These are phyloP conservation scores for Telmatochromis brichardi DNA, from an alignment of 2,113 vertebrate genomes.

Conservation along the genomic window DNA sequence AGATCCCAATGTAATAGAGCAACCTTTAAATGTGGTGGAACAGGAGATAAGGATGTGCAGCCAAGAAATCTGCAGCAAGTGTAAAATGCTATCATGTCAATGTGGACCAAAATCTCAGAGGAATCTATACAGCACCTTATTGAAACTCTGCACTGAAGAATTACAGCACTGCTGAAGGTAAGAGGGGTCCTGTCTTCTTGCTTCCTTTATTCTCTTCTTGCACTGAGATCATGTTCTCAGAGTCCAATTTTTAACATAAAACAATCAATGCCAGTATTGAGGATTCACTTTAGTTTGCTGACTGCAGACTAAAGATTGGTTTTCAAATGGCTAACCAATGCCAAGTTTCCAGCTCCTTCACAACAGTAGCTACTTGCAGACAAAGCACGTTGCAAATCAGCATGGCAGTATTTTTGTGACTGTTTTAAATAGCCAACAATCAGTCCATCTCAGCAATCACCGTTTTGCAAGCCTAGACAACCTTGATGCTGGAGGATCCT, in stretches of 20 bases:
- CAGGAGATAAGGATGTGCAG: background rate
- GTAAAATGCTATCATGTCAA: background rate
- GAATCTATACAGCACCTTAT: background rate
- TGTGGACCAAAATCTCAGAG: background rate
- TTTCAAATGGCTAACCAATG: background rate
- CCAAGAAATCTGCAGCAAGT: background rate
- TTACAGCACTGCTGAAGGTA: background rate
- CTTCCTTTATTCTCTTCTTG: background rate
- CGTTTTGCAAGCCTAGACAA: background rate
- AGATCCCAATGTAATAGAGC: background rate
- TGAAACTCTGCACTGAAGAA: background rate
- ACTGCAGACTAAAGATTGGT: background rate
- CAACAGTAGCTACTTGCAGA: background rate
- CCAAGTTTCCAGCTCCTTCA: background rate
- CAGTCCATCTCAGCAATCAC: background rate
- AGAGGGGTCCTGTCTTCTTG: background rate
- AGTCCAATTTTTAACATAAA: background rate
- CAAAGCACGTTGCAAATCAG: background rate
- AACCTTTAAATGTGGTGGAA: background rate
- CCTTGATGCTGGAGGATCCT: background rate
- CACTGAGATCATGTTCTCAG: background rate
- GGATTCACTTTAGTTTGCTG: background rate
- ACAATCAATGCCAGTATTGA: background rate
- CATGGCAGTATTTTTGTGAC: background rate
- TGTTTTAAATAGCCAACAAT: slow-evolving; percentile 22